These are phyloP conservation scores for Patagioenas fasciata DNA, from an alignment of 2,113 vertebrate species.

Conservation along the genomic window DNA sequence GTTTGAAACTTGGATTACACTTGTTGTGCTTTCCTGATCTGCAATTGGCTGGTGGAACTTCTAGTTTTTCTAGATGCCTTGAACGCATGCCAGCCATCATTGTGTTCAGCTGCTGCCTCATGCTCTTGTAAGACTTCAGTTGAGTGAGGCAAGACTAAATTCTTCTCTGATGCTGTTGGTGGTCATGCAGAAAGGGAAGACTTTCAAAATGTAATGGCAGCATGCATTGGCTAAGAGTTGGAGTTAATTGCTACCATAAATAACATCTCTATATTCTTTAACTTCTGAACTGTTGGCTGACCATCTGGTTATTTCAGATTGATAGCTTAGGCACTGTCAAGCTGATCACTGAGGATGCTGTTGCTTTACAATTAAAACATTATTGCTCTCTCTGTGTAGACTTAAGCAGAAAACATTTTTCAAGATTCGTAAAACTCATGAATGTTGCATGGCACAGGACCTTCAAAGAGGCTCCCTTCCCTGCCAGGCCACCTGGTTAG, in stretches of 20 bases:
- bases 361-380: background rate
- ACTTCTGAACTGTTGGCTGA: background rate
- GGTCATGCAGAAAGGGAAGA: background rate
- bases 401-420: background rate
- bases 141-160: background rate
- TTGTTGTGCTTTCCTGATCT: background rate
- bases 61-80: background rate
- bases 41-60: background rate
- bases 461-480: background rate
- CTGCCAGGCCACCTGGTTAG: background rate
- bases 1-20: background rate
- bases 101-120: accelerated
- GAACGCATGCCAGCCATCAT: background rate
- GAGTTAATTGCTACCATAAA: background rate
- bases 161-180: background rate
- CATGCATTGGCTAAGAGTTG: background rate
- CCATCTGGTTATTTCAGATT: background rate
- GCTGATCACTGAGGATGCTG: background rate
- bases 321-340: background rate
- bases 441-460: background rate
- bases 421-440: background rate
- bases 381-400: background rate
- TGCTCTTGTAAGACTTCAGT: background rate
- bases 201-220: background rate
- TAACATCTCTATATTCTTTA: background rate